A percentile compares a stretch with the other conserved stretches of the same genome.
phyloP scores from a whole-genome alignment of 2,888 invertebrate genomes.

The Steromphala cineraria region DNA sequence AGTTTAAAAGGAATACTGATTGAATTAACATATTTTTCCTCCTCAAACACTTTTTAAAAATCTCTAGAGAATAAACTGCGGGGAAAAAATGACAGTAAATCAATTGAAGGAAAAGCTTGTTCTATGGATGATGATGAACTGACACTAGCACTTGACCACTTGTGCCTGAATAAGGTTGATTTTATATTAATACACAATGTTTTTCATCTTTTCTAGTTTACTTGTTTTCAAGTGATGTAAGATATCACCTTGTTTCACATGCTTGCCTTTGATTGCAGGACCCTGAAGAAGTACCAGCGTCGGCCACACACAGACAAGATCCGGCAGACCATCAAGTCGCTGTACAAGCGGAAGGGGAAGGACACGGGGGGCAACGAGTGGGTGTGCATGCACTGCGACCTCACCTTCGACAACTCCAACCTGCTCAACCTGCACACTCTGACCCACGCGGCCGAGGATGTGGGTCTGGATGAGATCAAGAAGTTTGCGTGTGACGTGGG shows the following conservation, averaged over 20 bases:
- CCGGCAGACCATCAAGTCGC: slow-evolving; percentile 64
- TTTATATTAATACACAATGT: neutral
- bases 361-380: slow-evolving; percentile 64
- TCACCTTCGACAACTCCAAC: slow-evolving; percentile 74
- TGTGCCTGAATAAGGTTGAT: neutral
- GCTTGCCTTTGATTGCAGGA: slow-evolving; percentile 41
- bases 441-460: slow-evolving; percentile 77
- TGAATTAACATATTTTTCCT: too few species aligned
- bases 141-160: too few species aligned
- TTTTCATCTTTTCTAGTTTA: neutral
- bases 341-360: slow-evolving; percentile 69
- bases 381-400: slow-evolving; percentile 75
- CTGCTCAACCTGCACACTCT: slow-evolving; percentile 78
- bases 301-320: slow-evolving; percentile 61
- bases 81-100: too few species aligned
- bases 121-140: too few species aligned
- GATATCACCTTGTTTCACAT: too few species aligned
- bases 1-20: too few species aligned
- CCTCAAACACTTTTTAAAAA: too few species aligned
- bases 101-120: too few species aligned
- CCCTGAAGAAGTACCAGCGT: slow-evolving; percentile 69
- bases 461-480: slow-evolving; percentile 66
- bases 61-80: too few species aligned
- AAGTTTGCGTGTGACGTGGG: slow-evolving; percentile 18
- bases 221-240: too few species aligned